Percentiles rank a stretch among this genome's conserved stretches.
phyloP scores from a whole-genome alignment of 37 sponge, comb jelly and placozoan genomes.

The Axinella damicornis region DNA sequence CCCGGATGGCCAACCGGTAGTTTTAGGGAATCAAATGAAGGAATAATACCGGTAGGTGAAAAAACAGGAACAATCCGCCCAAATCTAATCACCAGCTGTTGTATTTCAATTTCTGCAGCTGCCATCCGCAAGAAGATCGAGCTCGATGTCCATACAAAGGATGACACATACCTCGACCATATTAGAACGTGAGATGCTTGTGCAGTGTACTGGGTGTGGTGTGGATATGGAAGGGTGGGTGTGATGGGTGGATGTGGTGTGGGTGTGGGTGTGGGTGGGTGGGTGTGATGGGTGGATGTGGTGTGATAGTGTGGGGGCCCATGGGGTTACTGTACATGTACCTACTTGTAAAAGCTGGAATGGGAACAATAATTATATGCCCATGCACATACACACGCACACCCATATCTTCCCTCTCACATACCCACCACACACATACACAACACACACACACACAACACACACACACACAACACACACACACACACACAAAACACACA shows the following conservation, averaged over 20 bases:
- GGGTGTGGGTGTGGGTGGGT: not conserved
- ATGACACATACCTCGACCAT: conserved; percentile 45
- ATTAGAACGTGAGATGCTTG: conserved; percentile 33
- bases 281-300: too few species aligned
- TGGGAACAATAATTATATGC: too few species aligned
- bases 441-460: not conserved
- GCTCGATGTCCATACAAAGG: conserved; percentile 54
- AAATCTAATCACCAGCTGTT: too few species aligned
- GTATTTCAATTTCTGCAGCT: conserved; percentile 15
- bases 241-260: not conserved
- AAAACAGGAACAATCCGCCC: too few species aligned
- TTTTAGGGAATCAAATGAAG: too few species aligned
- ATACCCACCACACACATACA: not conserved
- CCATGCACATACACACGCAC: conserved; percentile 1
- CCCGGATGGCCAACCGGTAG: too few species aligned
- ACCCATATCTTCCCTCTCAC: not conserved
- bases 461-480: not conserved
- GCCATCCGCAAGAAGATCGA: conserved; percentile 58
- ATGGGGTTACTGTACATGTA: too few species aligned
- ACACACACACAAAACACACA: conserved; percentile 2
- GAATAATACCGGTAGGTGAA: too few species aligned
- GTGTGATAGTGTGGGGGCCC: too few species aligned
- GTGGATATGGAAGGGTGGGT: not conserved
- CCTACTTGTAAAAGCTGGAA: too few species aligned
- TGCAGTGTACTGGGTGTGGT: not conserved